A percentile compares a stretch with the other conserved stretches of the same genome.
These are phyloP conservation scores for Leptocoma aspasia DNA, from an alignment of 2,113 vertebrate species.

Conservation along the genomic window DNA sequence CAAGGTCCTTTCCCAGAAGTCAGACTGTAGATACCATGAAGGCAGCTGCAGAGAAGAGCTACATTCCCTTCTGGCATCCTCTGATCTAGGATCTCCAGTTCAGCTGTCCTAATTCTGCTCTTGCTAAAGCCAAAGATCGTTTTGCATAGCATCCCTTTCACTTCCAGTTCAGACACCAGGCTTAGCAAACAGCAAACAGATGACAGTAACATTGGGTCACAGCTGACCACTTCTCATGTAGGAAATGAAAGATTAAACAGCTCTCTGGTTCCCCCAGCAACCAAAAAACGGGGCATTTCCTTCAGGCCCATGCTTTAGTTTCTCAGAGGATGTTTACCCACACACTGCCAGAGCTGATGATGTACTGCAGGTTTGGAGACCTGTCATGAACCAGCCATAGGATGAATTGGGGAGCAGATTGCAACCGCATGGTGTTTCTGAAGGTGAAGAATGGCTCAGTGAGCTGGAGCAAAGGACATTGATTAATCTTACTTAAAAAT, in stretches of 20 bases:
- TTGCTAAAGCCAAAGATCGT: neutral
- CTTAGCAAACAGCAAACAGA: neutral
- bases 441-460: neutral
- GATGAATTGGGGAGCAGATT: neutral
- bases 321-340: conserved; percentile 4
- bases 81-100: neutral
- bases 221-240: neutral
- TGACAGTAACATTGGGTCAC: neutral
- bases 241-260: conserved; percentile 9
- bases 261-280: neutral
- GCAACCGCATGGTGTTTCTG: neutral
- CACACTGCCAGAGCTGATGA: neutral
- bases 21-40: neutral
- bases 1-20: neutral
- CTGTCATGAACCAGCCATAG: neutral
- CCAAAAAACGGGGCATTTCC: neutral
- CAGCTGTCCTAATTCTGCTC: neutral
- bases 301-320: neutral
- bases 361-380: neutral
- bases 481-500: conserved; percentile 22
- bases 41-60: neutral
- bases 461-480: neutral
- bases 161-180: neutral
- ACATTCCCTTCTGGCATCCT: neutral
- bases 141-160: neutral